Percentiles rank a stretch among this genome's conserved stretches.
phyloP scores from a whole-genome alignment of 2,888 invertebrate species.

The Hypomecis punctinalis region DNA sequence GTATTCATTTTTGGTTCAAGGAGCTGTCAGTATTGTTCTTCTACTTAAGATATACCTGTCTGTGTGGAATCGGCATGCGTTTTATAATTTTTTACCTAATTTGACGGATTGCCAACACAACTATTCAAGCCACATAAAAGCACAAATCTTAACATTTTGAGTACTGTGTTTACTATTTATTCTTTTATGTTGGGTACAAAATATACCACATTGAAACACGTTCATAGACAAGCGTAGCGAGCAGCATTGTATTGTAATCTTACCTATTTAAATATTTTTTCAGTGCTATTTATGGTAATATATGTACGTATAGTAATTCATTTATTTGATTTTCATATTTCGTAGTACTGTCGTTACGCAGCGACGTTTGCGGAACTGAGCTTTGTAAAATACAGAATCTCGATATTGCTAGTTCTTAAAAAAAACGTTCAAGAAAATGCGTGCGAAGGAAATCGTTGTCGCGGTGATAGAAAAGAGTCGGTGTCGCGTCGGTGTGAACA shows the following conservation, averaged over 20 bases:
- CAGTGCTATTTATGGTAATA: conserved; percentile 20
- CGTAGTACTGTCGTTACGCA: background rate
- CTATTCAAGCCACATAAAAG: background rate
- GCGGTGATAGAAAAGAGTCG: background rate
- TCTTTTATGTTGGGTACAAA: conserved; percentile 9
- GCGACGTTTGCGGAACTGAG: conserved; percentile 2
- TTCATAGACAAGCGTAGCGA: conserved; percentile 6
- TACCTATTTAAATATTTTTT: conserved; percentile 10
- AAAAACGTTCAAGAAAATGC: background rate
- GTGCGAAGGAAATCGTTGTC: conserved; percentile 4
- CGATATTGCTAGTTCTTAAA: background rate
- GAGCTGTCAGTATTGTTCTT: conserved; percentile 8
- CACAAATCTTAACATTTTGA: background rate
- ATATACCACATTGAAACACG: conserved; percentile 1
- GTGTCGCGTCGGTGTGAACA: conserved; percentile 15
- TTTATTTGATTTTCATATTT: conserved; percentile 5
- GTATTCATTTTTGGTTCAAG: conserved; percentile 4
- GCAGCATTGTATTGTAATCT: background rate
- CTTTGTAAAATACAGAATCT: conserved; percentile 3
- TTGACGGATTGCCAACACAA: conserved; percentile 15
- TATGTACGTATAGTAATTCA: conserved; percentile 20
- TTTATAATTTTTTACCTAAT: conserved; percentile 10
- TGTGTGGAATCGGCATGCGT: conserved; percentile 17
- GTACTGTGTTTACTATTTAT: background rate
- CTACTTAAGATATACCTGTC: conserved; percentile 1